Base-by-base conservation (phyloP, 2,113 vertebrate genomes). In the Pontoporia blainvillei region DNA sequence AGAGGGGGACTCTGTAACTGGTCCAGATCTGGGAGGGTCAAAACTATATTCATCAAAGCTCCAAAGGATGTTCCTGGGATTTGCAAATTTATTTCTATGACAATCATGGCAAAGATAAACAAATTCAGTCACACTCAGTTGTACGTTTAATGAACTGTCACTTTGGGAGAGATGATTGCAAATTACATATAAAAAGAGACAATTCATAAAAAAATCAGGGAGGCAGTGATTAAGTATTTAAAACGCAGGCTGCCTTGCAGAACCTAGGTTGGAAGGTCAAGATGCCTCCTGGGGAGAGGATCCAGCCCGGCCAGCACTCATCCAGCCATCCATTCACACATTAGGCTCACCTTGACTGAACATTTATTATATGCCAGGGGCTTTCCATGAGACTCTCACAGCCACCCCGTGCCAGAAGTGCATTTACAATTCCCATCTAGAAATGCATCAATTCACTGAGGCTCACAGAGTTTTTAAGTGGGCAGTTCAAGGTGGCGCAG, bases 91-190 rank as follows among this genome's bases (percentile, higher is more conserved):
- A 91, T 91, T 88, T 75, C 85, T 71, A 57, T 69, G 91, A 96
- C 85, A 96, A 95, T 97, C 89, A 62, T 52, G 20, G 72, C 71
- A 67, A 86, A 95, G 90, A 93, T 93, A 97, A 98, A 97, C 69
- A 97, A 49, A 84, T 93, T 57, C 82, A 95, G 91, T 93, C 91
- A 93, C 36, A 84, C 49, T 76, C 71, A 17, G 72, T 90, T 59
- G 78, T 86, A 93, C 86, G 75, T 91, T 84, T 97, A 96, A 97
- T 94, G 96, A 97, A 95, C 86, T 95, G 96, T 86, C 93, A 95
- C 64, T 79, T 96, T 13, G 54, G 36, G 75, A 85, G 81, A 94
- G 86, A 91, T 94, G 96, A 97, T 97, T 98, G 93, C 96, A 95
- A 95, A 97, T 97, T 97, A 83, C 73, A 84, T 59, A 73, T 64